Conservation (phyloP, 1,140 invertebrate species). For the Micrasema minimum region DNA sequence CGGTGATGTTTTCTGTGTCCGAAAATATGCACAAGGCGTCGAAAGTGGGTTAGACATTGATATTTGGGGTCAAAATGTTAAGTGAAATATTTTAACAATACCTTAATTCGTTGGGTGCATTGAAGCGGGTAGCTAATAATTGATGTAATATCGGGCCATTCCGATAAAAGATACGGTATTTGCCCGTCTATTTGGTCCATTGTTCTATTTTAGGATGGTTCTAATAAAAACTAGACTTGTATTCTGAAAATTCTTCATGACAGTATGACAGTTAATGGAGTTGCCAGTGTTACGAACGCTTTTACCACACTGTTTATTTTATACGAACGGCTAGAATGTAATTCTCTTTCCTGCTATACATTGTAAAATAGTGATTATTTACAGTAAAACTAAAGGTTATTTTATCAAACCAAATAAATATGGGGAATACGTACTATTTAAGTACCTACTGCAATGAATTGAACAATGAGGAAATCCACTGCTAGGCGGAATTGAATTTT, state of each 20-base stretch:
- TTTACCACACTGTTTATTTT: neutral
- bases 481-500: too few relatives aligned
- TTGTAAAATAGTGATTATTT: too few relatives aligned
- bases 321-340: neutral
- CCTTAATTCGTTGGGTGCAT: constrained; percentile 64
- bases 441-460: too few relatives aligned
- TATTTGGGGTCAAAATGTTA: constrained; percentile 16
- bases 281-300: constrained; percentile 10
- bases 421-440: too few relatives aligned
- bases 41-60: constrained; percentile 1
- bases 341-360: too few relatives aligned
- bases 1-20: too few relatives aligned
- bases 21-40: constrained; percentile 3
- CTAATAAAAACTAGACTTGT: too few relatives aligned
- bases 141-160: constrained; percentile 61
- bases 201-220: constrained; percentile 31
- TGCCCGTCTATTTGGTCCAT: constrained; percentile 30
- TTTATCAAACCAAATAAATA: too few relatives aligned
- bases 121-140: constrained; percentile 60
- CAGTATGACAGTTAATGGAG: constrained; percentile 3
- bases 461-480: too few relatives aligned
- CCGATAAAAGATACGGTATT: constrained; percentile 59
- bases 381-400: too few relatives aligned
- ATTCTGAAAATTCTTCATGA: constrained; percentile 2
- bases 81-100: constrained; percentile 44